These are phyloP conservation scores for Ceratosolen solmsi DNA, from an alignment of 1,140 invertebrate species.

Conservation along the genomic window DNA sequence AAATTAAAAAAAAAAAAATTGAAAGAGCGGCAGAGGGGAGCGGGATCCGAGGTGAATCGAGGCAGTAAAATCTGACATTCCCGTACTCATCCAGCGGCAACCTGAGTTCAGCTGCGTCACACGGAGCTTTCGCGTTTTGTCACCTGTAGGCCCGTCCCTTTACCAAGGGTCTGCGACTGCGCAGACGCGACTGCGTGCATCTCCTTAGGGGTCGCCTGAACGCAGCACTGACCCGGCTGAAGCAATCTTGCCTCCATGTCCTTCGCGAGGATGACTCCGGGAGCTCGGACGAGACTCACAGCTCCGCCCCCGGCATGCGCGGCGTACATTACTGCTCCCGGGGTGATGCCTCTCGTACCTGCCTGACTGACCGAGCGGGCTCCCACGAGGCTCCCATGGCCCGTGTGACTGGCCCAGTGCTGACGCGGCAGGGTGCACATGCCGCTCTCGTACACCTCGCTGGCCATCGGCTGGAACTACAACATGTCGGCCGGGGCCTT, in stretches of 20 bases:
- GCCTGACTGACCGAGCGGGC: too few relatives aligned
- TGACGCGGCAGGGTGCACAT: constrained; percentile 71
- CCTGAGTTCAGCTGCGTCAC: constrained; percentile 61
- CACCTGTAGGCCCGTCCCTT: constrained; percentile 64
- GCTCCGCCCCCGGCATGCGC: constrained; percentile 48
- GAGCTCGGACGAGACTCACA: constrained; percentile 64
- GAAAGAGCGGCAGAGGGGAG: neutral
- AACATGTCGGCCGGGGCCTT: neutral
- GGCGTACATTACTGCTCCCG: constrained; percentile 67
- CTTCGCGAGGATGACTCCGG: constrained; percentile 64
- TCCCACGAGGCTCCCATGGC: constrained; percentile 23
- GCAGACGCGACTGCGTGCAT: neutral
- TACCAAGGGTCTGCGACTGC: constrained; percentile 58
- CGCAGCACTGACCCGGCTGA: constrained; percentile 66
- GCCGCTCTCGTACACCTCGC: constrained; percentile 59
- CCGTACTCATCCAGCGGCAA: neutral
- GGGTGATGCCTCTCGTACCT: constrained; percentile 69
- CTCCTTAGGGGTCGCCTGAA: constrained; percentile 46
- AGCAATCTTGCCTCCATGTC: constrained; percentile 56
- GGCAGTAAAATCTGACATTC: too few relatives aligned
- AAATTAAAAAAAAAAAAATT: neutral
- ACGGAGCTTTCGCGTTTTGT: constrained; percentile 72
- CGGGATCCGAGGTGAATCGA: neutral
- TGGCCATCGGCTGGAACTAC: constrained; percentile 63
- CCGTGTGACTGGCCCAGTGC: constrained; percentile 61